Evolutionary conservation across 2,113 vertebrate genomes (phyloP).

Genomic region (Eublepharis macularius): DNA sequence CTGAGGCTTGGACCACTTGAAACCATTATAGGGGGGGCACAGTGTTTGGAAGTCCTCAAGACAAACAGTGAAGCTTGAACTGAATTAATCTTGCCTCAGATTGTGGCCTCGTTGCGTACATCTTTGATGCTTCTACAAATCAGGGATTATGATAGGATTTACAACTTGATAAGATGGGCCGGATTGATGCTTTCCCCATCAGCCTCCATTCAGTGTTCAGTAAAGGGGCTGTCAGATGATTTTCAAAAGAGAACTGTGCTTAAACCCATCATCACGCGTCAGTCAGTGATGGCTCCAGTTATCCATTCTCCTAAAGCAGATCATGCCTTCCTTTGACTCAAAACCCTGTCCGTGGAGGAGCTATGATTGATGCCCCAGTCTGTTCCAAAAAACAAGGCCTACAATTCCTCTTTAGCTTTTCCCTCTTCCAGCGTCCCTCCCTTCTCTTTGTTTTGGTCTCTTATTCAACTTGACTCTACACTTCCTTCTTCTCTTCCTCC

Average conservation of each 20-base stretch:
- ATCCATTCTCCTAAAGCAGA: too few species aligned
- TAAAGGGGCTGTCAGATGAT: not conserved
- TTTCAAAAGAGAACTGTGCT: not conserved
- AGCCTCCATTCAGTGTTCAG: not conserved
- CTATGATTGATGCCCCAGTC: too few species aligned
- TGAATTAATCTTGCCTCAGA: not conserved
- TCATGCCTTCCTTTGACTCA: too few species aligned
- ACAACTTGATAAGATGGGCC: not conserved
- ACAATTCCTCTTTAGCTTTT: too few species aligned
- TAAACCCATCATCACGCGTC: not conserved
- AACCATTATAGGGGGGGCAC: not conserved
- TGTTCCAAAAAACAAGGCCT: too few species aligned
- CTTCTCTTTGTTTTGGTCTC: too few species aligned
- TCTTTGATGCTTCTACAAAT: not conserved
- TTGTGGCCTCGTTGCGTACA: not conserved
- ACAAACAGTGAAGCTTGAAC: not conserved
- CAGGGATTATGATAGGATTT: not conserved
- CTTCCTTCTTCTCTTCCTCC: too few species aligned
- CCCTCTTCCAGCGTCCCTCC: too few species aligned
- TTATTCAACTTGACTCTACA: too few species aligned
- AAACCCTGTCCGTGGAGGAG: too few species aligned
- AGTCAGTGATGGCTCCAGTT: not conserved
- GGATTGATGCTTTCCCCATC: not conserved
- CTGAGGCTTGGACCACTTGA: not conserved
- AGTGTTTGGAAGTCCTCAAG: not conserved